These are phyloP conservation scores for Hedya salicella DNA, from an alignment of 2,888 invertebrate species.

Conservation along the genomic window DNA sequence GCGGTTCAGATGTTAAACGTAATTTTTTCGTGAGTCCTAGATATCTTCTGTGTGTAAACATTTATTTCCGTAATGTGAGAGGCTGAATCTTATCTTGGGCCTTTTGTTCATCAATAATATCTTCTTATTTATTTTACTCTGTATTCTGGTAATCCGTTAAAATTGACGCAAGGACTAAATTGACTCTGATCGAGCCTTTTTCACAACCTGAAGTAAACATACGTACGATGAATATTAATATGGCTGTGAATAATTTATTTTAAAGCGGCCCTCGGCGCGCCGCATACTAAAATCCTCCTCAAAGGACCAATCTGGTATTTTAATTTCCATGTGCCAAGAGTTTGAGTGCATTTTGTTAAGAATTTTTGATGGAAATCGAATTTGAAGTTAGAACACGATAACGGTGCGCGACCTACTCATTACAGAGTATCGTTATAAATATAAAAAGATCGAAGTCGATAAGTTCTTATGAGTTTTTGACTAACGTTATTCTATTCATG, in stretches of 20 bases:
- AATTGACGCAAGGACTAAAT: not conserved
- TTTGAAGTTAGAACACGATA: conserved; percentile 11
- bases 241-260: conserved; percentile 26
- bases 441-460: too few species aligned
- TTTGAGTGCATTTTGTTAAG: conserved; percentile 3
- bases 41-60: too few species aligned
- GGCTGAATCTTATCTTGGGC: too few species aligned
- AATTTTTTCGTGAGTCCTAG: too few species aligned
- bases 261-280: conserved; percentile 2
- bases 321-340: conserved; percentile 27
- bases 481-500: too few species aligned
- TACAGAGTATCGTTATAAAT: conserved; percentile 6
- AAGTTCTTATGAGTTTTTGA: too few species aligned
- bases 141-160: not conserved
- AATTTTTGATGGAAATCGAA: conserved; percentile 20
- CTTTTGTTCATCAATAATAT: too few species aligned
- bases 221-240: conserved; percentile 32
- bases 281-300: conserved; percentile 21
- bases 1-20: too few species aligned
- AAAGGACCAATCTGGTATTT: conserved; percentile 28
- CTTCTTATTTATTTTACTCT: too few species aligned
- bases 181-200: conserved; percentile 12
- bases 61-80: too few species aligned
- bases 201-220: conserved; percentile 27
- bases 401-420: not conserved